Evolutionary conservation across 2,888 invertebrate genomes (phyloP), one percentile per base, ranked within the genome.

Genomic region (Epsilonema sp.): DNA sequence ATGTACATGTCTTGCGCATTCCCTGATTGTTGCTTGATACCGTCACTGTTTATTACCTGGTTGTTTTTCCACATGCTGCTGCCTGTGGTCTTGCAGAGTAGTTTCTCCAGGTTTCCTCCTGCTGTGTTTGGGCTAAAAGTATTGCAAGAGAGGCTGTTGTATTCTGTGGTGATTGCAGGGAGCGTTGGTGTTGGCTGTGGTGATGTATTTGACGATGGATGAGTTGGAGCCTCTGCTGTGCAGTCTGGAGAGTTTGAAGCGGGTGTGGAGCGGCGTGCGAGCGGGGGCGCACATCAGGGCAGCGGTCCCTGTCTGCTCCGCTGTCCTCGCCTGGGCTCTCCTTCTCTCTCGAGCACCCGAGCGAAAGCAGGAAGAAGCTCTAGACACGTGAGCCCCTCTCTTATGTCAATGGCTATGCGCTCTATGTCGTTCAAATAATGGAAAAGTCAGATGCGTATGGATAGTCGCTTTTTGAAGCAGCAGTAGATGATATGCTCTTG

Each of bases 271-370:
- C 2, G 31, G 49, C 16, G 52, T 54, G 16, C 58, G 55, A 42
- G 47, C 48, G 8, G 44, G 21, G 66, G 75, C 16, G 74, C 79
- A 1, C 73, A 71, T 44, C 76, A 79, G 20, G 71, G 75, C 31
- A 74, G 77, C 11, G 80, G 83, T 51, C 70, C 76, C 39, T 79
- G 78, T 42, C 71, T 80, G 79, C 47, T 78, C 79, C 56, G 87
- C 90, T 16, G 71, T 94, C 48, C 78, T 79, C 53, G 77, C 84
- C 2, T 94, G 92, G 90, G 80, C 81, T 52, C 73, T 94, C 46
- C 74, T 94, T 46, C 69, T 89, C 38, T 80, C 87, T n/a, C 72
- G 84, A 38, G 75, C 84, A 64, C 72, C 79, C 11, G 71, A 11
- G 1, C 2, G 38, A 4, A 19, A 20, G 26, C 22, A 44, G 37